Conservation (phyloP, 2,113 vertebrate species). For the Toxotes jaculatrix region DNA sequence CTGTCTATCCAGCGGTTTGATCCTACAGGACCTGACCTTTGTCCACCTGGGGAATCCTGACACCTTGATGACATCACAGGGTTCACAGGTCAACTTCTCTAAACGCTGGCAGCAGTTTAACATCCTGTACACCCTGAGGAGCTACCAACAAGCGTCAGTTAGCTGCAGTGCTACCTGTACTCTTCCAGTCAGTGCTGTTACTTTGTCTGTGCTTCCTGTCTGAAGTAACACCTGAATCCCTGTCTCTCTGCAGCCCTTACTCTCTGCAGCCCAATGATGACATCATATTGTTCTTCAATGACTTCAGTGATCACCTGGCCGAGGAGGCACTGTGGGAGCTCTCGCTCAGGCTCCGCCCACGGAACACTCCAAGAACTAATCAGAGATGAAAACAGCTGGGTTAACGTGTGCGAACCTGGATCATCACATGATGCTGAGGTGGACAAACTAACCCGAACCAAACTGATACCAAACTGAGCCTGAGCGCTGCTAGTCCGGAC, state of each 20-base stretch:
- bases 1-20: constrained; percentile 68
- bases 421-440: not conserved
- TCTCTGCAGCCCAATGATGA: constrained; percentile 91
- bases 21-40: constrained; percentile 96
- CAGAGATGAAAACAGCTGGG: constrained; percentile 47
- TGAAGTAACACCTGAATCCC: not conserved
- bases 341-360: constrained; percentile 94
- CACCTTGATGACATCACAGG: constrained; percentile 76
- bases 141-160: constrained; percentile 95
- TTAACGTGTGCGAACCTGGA: not conserved
- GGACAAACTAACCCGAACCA: no score
- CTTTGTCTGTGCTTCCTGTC: not conserved
- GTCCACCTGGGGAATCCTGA: constrained; percentile 98
- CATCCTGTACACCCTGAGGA: constrained; percentile 94
- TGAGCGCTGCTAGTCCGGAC: not conserved
- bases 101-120: constrained; percentile 98
- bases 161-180: not conserved
- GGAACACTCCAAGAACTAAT: constrained; percentile 87
- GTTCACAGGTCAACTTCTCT: constrained; percentile 94
- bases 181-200: not conserved
- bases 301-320: constrained; percentile 95
- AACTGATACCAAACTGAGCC: not conserved
- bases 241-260: constrained; percentile 39
- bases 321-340: constrained; percentile 97
- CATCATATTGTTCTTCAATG: constrained; percentile 95